Conservation (phyloP, 2,888 invertebrate genomes). For the Sympetrum striolatum region DNA sequence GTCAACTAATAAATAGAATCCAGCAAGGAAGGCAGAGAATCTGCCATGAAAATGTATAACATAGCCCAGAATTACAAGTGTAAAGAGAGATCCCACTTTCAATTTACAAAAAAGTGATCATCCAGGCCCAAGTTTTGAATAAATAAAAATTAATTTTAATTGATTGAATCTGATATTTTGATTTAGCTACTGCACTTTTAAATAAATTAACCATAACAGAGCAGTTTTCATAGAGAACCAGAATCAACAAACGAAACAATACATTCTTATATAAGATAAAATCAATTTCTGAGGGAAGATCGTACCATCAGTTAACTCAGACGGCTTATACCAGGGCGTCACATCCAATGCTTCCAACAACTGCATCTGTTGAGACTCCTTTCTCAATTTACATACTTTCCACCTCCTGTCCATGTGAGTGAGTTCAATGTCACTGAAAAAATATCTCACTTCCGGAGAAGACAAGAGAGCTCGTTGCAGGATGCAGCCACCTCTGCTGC, state of each 20-base stretch:
- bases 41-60: no score
- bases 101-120: no score
- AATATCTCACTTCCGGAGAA: not conserved
- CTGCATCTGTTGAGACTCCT: not conserved
- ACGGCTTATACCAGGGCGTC: not conserved
- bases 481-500: not conserved
- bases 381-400: not conserved
- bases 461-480: not conserved
- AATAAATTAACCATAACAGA: no score
- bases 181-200: no score
- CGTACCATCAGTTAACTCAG: conserved; percentile 8
- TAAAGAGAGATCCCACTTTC: no score
- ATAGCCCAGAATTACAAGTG: no score
- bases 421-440: not conserved
- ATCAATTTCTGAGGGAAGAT: not conserved
- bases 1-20: no score
- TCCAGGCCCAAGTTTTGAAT: no score
- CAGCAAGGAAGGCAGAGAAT: no score
- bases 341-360: not conserved
- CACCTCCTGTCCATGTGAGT: not conserved
- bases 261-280: not conserved
- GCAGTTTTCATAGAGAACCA: not conserved
- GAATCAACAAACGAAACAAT: no score
- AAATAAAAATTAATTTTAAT: no score
- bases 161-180: no score